A percentile compares a stretch with the other conserved stretches of the same genome.
These are phyloP conservation scores for Lota lota DNA, from an alignment of 2,113 vertebrate genomes.

Conservation along the genomic window DNA sequence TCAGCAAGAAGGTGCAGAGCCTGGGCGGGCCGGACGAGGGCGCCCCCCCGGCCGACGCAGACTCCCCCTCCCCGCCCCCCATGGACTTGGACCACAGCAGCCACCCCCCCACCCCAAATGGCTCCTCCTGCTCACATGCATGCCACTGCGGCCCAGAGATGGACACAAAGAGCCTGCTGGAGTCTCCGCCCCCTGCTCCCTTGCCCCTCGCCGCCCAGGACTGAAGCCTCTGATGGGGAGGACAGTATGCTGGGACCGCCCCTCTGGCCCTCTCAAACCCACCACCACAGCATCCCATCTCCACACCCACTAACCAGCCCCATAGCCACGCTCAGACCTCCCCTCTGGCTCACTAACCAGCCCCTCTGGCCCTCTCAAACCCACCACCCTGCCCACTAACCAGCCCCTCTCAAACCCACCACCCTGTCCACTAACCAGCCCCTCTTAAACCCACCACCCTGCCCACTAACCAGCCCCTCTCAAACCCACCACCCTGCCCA, in stretches of 20 bases:
- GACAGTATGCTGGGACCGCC: background rate
- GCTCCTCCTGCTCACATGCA: conserved; percentile 37
- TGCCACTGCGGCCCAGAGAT: conserved; percentile 49
- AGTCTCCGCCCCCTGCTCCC: conserved; percentile 12
- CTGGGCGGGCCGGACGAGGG: conserved; percentile 59
- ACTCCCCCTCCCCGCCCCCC: conserved; percentile 60
- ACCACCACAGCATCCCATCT: background rate
- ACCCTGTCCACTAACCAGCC: too few species aligned
- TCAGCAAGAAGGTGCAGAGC: conserved; percentile 94
- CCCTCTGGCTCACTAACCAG: too few species aligned
- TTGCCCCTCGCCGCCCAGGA: conserved; percentile 48
- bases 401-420: too few species aligned
- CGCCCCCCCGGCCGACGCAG: conserved; percentile 27
- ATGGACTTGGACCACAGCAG: conserved; percentile 36
- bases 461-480: too few species aligned
- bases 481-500: too few species aligned
- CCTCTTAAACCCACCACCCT: too few species aligned
- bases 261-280: background rate
- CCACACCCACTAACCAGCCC: conserved; percentile 28
- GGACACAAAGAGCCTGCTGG: conserved; percentile 27
- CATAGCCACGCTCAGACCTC: too few species aligned
- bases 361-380: background rate
- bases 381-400: conserved; percentile 3
- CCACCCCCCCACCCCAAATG: conserved; percentile 14
- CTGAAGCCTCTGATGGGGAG: conserved; percentile 38